Evolutionary conservation across 1,140 invertebrate species (phyloP).

Genomic region (Pseudachorutes palmiensis): DNA sequence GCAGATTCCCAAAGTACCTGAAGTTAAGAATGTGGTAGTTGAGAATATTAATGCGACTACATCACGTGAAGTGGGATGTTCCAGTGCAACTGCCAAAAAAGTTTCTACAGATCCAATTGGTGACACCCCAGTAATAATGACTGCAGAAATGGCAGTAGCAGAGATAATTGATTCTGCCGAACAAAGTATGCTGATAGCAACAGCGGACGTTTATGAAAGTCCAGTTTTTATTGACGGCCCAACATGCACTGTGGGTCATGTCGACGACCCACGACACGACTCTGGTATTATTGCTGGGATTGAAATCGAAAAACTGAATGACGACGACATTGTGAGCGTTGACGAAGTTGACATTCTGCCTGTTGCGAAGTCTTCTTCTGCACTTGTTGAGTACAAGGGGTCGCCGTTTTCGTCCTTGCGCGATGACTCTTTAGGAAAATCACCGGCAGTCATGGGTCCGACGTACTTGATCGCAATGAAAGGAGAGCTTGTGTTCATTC

Average conservation of each 20-base stretch:
- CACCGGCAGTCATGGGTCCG: background rate
- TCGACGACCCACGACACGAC: conserved; percentile 17
- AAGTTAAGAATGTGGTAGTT: conserved; percentile 42
- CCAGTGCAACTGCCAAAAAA: no score
- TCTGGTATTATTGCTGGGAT: background rate
- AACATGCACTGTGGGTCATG: conserved; percentile 16
- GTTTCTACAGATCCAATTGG: no score
- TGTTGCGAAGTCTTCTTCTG: no score
- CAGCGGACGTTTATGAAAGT: conserved; percentile 29
- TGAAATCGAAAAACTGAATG: background rate
- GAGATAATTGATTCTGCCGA: background rate
- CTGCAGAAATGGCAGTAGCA: no score
- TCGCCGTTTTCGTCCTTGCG: background rate
- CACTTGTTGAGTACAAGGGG: background rate
- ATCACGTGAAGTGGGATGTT: no score
- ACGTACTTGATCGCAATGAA: conserved; percentile 6
- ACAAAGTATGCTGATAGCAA: conserved; percentile 12
- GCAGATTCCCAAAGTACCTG: conserved; percentile 40
- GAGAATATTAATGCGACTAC: no score
- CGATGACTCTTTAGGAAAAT: background rate
- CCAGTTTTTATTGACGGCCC: conserved; percentile 24
- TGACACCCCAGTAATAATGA: no score
- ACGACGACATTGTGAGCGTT: background rate
- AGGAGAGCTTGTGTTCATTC: conserved; percentile 1
- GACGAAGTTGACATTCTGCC: background rate